Base-by-base conservation (phyloP, 2,888 invertebrate genomes). In the Malthinus seriepunctatus region DNA sequence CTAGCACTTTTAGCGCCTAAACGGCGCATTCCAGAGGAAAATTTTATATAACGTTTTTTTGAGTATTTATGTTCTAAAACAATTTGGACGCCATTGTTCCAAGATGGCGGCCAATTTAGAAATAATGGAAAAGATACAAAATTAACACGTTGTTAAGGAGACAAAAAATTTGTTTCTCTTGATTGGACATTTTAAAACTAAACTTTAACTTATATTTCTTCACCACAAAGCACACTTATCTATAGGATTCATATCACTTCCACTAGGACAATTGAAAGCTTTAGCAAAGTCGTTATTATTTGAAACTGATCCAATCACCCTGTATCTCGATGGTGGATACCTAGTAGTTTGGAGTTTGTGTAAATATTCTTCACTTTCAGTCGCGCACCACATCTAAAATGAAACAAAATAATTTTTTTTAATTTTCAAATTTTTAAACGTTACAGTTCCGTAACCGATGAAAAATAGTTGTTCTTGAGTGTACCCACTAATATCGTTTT, bases 281-380 rank as follows among this genome's bases (percentile, higher is more conserved):
- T 71, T 62, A 0, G 78, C 65, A 66, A 79, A 79, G 49, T 78
- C 76, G 33, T 70, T 63, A 76, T 77, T 76, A 56, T 79, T 78
- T 3, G 78, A 76, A n/a, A 78, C 63, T 3, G 75, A 65, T 0
- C 79, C 79, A 32, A 73, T 76, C 0, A 78, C 76, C 51, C 79
- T 67, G 64, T 67, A 77, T 61, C 73, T 71, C n/a, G 71, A 65
- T 1, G 75, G 73, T 1, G 74, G 66, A 53, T 76, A 73, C 0
- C 32, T 48, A 14, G 56, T 62, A 3, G 37, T 63, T 12, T 65
- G 50, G 54, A 71, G 59, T 48, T 63, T 52, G 6, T 60, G 32
- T 6, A 76, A 53, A 44, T 76, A 78, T 3, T 65, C 56, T 0
- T 44, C 35, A 0, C 75, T 73, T 50, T 75, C 75, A 8, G 66